Base-by-base conservation (phyloP, 2,113 vertebrate genomes). In the Progne subis region DNA sequence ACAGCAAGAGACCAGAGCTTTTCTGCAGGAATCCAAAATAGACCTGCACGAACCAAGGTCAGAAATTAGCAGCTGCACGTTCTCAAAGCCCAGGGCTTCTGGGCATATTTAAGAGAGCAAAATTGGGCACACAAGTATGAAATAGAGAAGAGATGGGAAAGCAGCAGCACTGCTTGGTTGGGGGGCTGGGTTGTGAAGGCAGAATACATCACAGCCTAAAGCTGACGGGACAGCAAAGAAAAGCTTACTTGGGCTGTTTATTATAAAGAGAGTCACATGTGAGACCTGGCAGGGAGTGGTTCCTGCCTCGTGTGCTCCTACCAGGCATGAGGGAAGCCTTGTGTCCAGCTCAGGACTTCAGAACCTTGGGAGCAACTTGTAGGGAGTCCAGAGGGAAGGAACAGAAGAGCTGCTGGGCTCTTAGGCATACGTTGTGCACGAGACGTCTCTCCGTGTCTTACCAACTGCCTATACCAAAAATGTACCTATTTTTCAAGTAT, bases 91-190 rank as follows among this genome's bases (percentile, higher is more conserved):
- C 47, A 46, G 21, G 7, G 26, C 26, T 75, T 57, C 64, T 53
- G 18, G 17, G 8, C 20, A 5, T 18, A 43, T 13, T 50, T 34
- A 65, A 32, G 24, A 61, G 14, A 44, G 32, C 44, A 72, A 68
- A 89, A 56, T 5, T 2, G 37, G 37, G 70, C 8, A 29, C 20
- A 34, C 2, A 25, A 15, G 29, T 7, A 11, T 43, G 20, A 81
- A 77, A 72, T 2, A 25, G 29, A 64, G 47, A 68, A 25, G 6
- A 57, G 41, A 23, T 47, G 39, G 29, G 20, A n/a, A 70, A 75
- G n/a, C 14, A 82, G 50, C 1, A 0, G 8, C 17, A n/a, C 0
- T 41, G 31, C 37, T 37, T 7, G 37, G 8, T 37, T 37, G 37
- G 37, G 20, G 23, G 18, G 7, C 8, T 0, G 1, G 6, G 3